Percentiles rank a stretch among this genome's conserved stretches.
Conservation (phyloP, 2,113 vertebrate species). For the Accipiter virgatus region DNA sequence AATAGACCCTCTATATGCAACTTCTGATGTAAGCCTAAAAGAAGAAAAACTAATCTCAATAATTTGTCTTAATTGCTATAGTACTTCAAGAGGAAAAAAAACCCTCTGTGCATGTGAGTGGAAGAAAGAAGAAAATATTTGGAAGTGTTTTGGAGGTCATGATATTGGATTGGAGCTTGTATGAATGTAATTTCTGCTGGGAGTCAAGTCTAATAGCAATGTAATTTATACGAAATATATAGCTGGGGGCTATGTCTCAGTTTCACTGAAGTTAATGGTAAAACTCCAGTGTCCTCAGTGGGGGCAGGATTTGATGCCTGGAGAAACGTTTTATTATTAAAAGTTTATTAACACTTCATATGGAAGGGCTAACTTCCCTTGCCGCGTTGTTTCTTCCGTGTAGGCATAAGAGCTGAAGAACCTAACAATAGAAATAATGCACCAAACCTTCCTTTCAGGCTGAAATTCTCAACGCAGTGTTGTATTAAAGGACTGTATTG, state of each 20-base stretch:
- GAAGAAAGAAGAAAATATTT: background rate
- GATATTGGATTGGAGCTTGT: background rate
- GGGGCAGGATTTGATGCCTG: background rate
- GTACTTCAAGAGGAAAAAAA: background rate
- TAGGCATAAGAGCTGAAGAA: background rate
- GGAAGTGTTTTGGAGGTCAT: background rate
- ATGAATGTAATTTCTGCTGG: background rate
- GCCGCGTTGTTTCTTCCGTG: background rate
- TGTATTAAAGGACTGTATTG: slow-evolving; percentile 37
- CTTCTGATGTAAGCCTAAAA: background rate
- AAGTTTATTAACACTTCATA: slow-evolving; percentile 5
- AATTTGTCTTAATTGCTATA: background rate
- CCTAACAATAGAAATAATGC: background rate
- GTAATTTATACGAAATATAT: background rate
- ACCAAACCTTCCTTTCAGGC: background rate
- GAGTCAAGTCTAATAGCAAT: slow-evolving; percentile 9
- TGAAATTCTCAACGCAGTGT: background rate
- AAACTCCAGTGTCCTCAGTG: background rate
- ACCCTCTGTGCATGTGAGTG: fast-evolving
- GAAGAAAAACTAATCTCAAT: background rate
- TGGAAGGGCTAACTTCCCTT: background rate
- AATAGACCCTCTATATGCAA: fast-evolving
- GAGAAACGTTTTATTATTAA: background rate
- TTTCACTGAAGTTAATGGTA: background rate
- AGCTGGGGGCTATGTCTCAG: background rate